phyloP scores from a whole-genome alignment of 2,113 vertebrate genomes.

The Pelecanus crispus region DNA sequence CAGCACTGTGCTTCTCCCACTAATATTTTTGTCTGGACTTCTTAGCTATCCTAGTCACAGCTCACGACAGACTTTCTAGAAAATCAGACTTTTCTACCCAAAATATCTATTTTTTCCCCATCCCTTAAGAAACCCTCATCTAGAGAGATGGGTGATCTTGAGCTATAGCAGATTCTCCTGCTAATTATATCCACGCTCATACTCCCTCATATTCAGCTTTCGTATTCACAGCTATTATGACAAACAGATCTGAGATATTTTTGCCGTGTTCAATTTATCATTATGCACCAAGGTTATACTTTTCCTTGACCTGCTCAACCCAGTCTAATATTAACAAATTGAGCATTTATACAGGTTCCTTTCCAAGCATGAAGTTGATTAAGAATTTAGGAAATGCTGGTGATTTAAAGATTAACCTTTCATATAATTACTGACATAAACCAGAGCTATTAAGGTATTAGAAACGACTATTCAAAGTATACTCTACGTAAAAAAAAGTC shows the following conservation, averaged over 20 bases:
- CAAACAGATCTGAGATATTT: conserved; percentile 2
- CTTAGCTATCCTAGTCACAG: too few relatives aligned
- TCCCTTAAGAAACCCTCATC: background rate
- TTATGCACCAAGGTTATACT: background rate
- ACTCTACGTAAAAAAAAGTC: background rate
- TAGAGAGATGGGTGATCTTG: background rate
- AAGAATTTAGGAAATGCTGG: conserved; percentile 24
- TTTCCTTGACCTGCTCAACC: conserved; percentile 18
- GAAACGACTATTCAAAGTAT: background rate
- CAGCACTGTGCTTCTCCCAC: background rate
- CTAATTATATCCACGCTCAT: background rate
- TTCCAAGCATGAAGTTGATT: conserved; percentile 26
- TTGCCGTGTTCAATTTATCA: background rate
- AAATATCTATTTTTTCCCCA: background rate
- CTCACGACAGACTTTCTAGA: background rate
- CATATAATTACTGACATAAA: conserved; percentile 26
- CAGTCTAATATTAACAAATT: conserved; percentile 21
- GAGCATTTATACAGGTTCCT: background rate
- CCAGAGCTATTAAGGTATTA: background rate
- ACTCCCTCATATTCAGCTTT: background rate
- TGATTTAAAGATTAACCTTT: conserved; percentile 62
- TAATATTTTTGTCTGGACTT: background rate
- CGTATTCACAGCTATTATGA: background rate
- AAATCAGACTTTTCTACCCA: background rate
- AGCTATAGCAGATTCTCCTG: background rate